Evolutionary conservation across 2,113 vertebrate genomes (phyloP).

Genomic region (Oplegnathus fasciatus): DNA sequence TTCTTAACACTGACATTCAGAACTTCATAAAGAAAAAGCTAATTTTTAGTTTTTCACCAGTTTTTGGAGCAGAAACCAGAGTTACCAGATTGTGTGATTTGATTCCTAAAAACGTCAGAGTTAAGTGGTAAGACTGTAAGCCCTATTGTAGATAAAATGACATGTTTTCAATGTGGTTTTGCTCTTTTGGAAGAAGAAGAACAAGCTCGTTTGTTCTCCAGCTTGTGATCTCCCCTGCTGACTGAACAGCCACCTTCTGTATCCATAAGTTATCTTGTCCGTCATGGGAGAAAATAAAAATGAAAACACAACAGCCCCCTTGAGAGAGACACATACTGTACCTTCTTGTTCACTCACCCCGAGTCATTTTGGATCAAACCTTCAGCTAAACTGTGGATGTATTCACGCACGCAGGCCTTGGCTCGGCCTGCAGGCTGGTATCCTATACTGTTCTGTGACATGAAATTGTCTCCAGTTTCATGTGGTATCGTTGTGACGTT

Average conservation of each 20-base stretch:
- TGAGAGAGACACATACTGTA: neutral
- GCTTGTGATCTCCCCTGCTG: constrained; percentile 39
- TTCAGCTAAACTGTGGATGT: constrained; percentile 1
- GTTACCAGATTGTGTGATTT: neutral
- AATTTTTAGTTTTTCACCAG: neutral
- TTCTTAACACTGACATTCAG: neutral
- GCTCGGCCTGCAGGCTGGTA: neutral
- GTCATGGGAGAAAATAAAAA: neutral
- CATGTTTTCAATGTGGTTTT: neutral
- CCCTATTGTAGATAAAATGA: neutral
- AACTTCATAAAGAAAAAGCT: neutral
- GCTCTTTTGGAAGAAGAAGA: neutral
- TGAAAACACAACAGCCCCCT: constrained; percentile 1
- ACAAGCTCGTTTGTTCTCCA: constrained; percentile 1
- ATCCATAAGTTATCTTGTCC: constrained; percentile 2
- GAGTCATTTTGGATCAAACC: constrained; percentile 17
- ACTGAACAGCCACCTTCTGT: constrained; percentile 8
- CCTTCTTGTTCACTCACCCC: neutral
- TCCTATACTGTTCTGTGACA: constrained; percentile 4
- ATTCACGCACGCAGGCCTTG: neutral
- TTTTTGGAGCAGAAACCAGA: neutral
- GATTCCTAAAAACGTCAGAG: neutral
- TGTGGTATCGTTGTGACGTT: neutral
- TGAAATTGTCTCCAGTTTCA: constrained; percentile 18
- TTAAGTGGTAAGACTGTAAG: neutral